Evolutionary conservation across 2,888 invertebrate genomes (phyloP), one percentile per base, ranked within the genome.

Genomic region (Sepioteuthis lessoniana): DNA sequence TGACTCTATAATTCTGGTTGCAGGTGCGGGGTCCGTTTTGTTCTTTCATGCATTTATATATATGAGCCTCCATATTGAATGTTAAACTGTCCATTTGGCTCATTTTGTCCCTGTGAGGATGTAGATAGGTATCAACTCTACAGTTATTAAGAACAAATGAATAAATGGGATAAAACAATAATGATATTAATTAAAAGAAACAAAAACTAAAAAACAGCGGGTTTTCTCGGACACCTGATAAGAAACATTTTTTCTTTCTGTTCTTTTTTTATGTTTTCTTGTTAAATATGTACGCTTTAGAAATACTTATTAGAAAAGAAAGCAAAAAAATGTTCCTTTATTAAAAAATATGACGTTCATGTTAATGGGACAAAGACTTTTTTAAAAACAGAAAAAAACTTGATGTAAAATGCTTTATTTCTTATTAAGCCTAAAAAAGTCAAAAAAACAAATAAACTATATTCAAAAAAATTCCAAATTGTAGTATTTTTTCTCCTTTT

Each of bases 361-460:
- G 76, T 76, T 76, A 76, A n/a, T 76, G 76, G 76, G 76, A 76
- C 76, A 76, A 76, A 35, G 76, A 76, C 76, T n/a, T 76, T 76
- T 76, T 76, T 76, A 76, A 76, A 76, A 76, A 19, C 2, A 76
- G n/a, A 76, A 76, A 76, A 76, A 35, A 76, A 76, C n/a, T 76
- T 76, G 76, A 76, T 76, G 76, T 76, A 35, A 76, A 76, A 76
- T 76, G 76, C 76, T 76, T 76, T 76, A 76, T 76, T 76, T 76
- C 76, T 76, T 76, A 76, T n/a, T 76, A 76, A 76, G 76, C 76
- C n/a, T 10, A 76, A 76, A 76, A 76, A n/a, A 76, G 10, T 13
- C 8, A 76, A 76, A 76, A 76, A 35, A n/a, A n/a, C n/a, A 76
- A 76, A 76, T 76, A 76, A 76, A 76, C 76, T 76, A 76, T 76